Percentiles rank a stretch among this genome's conserved stretches.
phyloP scores from a whole-genome alignment of 2,888 invertebrate genomes.

The Diachrysia chrysitis region DNA sequence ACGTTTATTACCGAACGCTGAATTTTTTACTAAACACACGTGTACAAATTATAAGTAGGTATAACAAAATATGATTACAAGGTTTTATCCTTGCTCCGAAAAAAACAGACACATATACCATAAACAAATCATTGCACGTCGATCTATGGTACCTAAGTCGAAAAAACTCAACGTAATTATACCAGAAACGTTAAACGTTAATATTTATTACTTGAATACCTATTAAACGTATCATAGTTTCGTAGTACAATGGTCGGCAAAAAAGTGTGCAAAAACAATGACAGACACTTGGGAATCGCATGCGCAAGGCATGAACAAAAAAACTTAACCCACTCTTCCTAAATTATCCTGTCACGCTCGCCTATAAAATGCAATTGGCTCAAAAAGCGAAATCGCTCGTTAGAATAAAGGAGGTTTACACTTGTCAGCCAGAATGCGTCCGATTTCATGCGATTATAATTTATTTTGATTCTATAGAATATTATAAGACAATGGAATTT shows the following conservation, averaged over 20 bases:
- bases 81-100: slow-evolving; percentile 48
- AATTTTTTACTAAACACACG: slow-evolving; percentile 49
- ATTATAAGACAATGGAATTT: neutral
- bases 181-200: slow-evolving; percentile 76
- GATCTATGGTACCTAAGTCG: slow-evolving; percentile 43
- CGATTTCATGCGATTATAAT: neutral
- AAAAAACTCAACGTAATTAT: slow-evolving; percentile 77
- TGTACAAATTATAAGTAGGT: slow-evolving; percentile 58
- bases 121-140: slow-evolving; percentile 65
- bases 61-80: slow-evolving; percentile 61
- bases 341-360: slow-evolving; percentile 89
- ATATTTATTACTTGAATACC: slow-evolving; percentile 74
- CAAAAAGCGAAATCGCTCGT: slow-evolving; percentile 81
- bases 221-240: slow-evolving; percentile 68
- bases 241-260: slow-evolving; percentile 75
- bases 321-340: slow-evolving; percentile 75
- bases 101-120: slow-evolving; percentile 43
- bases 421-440: slow-evolving; percentile 6
- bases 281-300: slow-evolving; percentile 70
- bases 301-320: slow-evolving; percentile 74
- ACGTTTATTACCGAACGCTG: slow-evolving; percentile 58
- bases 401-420: slow-evolving; percentile 72
- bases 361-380: slow-evolving; percentile 89
- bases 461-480: neutral
- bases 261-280: slow-evolving; percentile 75